A percentile compares a stretch with the other conserved stretches of the same genome.
Conservation (phyloP, 2,797 vertebrate species). For the Catamblyrhynchus diadema region DNA sequence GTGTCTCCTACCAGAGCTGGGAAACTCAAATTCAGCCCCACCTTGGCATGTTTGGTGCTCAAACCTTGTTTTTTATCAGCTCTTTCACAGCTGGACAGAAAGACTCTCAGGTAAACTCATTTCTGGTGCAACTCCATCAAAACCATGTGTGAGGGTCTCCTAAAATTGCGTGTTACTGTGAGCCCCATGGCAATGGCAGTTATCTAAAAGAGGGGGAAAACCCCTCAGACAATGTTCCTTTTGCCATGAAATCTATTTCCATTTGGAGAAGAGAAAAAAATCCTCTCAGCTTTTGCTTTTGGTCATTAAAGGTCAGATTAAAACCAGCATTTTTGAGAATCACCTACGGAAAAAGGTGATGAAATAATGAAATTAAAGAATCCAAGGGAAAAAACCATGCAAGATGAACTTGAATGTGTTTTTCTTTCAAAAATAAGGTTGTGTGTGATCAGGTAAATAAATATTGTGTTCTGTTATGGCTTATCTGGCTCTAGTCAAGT, state of each 20-base stretch:
- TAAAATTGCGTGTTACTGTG: background rate
- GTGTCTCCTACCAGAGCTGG: background rate
- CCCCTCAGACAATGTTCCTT: background rate
- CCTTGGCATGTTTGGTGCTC: background rate
- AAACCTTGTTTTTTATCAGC: background rate
- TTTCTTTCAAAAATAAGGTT: background rate
- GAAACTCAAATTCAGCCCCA: background rate
- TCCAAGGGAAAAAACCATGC: background rate
- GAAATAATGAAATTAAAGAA: background rate
- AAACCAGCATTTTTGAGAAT: background rate
- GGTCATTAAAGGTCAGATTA: background rate
- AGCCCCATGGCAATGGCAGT: background rate
- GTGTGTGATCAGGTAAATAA: background rate
- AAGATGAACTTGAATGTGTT: rapidly evolving
- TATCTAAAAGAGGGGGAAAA: background rate
- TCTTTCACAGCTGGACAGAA: background rate
- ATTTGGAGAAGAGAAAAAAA: rapidly evolving
- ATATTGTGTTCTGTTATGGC: background rate
- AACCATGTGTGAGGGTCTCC: background rate
- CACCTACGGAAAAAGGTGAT: background rate
- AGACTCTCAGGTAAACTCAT: background rate
- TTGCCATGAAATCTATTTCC: background rate
- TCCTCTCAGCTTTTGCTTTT: background rate
- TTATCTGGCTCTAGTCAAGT: background rate
- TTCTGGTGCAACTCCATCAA: background rate